phyloP scores from a whole-genome alignment of 2,797 vertebrate species.

The Centropyge bicolor region DNA sequence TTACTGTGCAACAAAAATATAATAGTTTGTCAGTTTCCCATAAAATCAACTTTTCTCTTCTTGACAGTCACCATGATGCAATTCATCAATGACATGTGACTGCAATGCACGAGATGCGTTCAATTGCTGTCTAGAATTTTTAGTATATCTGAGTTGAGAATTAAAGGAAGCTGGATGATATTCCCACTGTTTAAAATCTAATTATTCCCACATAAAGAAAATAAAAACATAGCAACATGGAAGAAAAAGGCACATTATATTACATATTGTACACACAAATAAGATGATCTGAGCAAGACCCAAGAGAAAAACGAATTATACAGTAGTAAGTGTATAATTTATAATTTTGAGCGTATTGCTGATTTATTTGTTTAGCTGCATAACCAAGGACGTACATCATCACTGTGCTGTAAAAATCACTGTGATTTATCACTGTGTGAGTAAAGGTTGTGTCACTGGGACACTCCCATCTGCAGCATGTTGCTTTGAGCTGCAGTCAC shows the following conservation, averaged over 20 bases:
- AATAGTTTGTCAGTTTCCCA: too few species aligned
- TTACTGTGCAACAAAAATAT: too few species aligned
- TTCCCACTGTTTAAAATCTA: neutral
- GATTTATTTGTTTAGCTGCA: neutral
- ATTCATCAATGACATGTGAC: too few species aligned
- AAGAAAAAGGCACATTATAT: neutral
- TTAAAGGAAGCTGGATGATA: neutral
- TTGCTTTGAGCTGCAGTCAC: slow-evolving; percentile 41
- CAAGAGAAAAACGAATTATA: neutral
- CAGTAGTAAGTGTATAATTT: too few species aligned
- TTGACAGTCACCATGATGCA: too few species aligned
- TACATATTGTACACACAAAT: neutral
- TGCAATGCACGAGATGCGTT: too few species aligned
- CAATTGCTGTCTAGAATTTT: too few species aligned
- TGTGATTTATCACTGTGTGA: slow-evolving; percentile 40
- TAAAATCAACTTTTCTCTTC: too few species aligned
- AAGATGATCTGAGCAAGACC: neutral
- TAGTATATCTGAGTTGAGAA: too few species aligned
- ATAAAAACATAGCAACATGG: neutral
- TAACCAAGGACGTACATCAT: neutral
- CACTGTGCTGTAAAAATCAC: too few species aligned
- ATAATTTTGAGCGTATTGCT: too few species aligned
- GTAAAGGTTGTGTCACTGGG: slow-evolving; percentile 61
- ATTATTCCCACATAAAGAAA: neutral
- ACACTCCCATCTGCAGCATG: slow-evolving; percentile 58